Evolutionary conservation across 1,140 invertebrate species (phyloP), one percentile per base, ranked within the genome.

Genomic region (Hylaeus volcanicus): DNA sequence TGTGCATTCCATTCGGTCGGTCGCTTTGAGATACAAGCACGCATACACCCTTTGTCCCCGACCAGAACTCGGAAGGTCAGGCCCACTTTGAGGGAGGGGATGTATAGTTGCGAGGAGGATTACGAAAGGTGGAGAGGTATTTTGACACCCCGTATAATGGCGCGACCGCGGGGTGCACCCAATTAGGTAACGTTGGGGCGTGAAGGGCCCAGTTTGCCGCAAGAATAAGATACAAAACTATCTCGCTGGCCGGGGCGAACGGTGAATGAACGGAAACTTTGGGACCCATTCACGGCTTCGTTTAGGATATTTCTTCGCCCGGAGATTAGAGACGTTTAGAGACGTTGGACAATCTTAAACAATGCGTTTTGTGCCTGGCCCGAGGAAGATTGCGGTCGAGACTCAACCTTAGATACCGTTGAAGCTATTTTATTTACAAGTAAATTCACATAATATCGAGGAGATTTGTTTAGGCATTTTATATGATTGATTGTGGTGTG

Each of bases 61-160:
- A 2, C 9, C 68, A 53, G 58, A 56, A 43, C 71, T 39, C 75
- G 80, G 76, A 83, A 83, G 63, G 60, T 58, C 60, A 61, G 64
- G 65, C 66, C 14, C 60, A 37, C n/a, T 43, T 53, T 64, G 15
- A 60, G 39, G 45, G 69, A n/a, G 71, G 48, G 74, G 72, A 70
- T 75, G 83, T 81, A 83, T 82, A 78, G 81, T 61, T 76, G 78
- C 69, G 43, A 48, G 61, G 72, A 85, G 85, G 86, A 88, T 88
- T 87, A 87, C 74, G 71, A 81, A 72, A 79, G 83, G 86, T 74
- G 15, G 82, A 88, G 87, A 87, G 89, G 93, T 93, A 93, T 93
- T 93, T 93, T 93, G 93, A 93, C 93, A 93, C 93, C 92, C 82
- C 74, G 88, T 86, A 92, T 92, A 93, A 93, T 92, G 85, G 89